Percentiles rank a stretch among this genome's conserved stretches.
Conservation (phyloP, 1,140 invertebrate genomes). For the Magallana gigas region DNA sequence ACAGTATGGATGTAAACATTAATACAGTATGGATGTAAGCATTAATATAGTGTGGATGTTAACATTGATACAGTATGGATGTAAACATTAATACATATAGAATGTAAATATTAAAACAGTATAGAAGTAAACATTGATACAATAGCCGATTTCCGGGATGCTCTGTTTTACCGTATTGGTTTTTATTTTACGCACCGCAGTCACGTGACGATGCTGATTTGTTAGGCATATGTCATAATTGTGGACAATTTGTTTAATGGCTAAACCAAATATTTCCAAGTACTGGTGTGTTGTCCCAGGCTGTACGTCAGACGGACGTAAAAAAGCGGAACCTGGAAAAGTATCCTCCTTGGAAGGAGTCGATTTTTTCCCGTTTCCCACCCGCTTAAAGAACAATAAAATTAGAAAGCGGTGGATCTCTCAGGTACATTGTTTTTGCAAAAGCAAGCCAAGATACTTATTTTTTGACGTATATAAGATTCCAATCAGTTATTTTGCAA, state of each 20-base stretch:
- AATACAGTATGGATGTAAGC: too few species aligned
- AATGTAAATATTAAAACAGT: too few species aligned
- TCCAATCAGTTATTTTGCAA: neutral
- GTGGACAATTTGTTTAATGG: neutral
- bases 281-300: constrained; percentile 30
- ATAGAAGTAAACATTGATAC: too few species aligned
- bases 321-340: constrained; percentile 1
- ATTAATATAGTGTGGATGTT: too few species aligned
- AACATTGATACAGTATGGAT: too few species aligned
- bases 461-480: neutral
- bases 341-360: constrained; percentile 9
- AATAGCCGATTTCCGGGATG: too few species aligned
- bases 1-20: too few species aligned
- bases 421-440: neutral
- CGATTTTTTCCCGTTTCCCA: neutral
- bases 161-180: neutral
- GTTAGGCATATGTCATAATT: neutral
- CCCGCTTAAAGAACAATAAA: neutral
- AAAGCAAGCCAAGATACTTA: neutral
- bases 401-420: constrained; percentile 5
- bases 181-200: constrained; percentile 1
- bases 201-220: neutral
- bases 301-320: constrained; percentile 27
- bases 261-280: neutral
- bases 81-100: too few species aligned